phyloP scores from a whole-genome alignment of 2,888 invertebrate genomes.

The Callyntrura guangdongensis region DNA sequence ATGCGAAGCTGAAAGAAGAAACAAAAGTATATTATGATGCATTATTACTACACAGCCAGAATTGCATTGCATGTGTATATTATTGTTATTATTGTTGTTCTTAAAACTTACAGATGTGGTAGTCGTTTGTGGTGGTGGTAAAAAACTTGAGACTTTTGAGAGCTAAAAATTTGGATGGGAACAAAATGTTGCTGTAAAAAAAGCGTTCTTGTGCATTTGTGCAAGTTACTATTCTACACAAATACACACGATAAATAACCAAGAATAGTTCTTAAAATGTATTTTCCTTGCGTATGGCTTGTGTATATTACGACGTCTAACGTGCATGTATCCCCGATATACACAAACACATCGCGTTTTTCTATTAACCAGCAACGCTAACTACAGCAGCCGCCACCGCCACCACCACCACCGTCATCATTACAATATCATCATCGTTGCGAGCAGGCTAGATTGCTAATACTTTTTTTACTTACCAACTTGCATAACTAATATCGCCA shows the following conservation, averaged over 20 bases:
- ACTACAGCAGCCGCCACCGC: too few species aligned
- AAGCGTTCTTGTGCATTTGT: conserved; percentile 5
- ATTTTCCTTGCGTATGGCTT: too few species aligned
- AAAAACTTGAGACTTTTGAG: conserved; percentile 56
- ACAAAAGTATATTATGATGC: conserved; percentile 37
- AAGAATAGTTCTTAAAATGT: too few species aligned
- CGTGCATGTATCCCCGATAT: background rate
- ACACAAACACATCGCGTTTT: background rate
- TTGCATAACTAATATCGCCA: conserved; percentile 33
- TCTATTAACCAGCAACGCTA: conserved; percentile 20
- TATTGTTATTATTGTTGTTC: too few species aligned
- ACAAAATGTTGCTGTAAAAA: conserved; percentile 48
- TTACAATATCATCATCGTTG: conserved; percentile 23
- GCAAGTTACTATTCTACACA: conserved; percentile 19
- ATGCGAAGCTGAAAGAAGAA: conserved; percentile 8
- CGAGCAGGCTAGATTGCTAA: conserved; percentile 51
- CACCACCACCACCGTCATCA: conserved; percentile 33
- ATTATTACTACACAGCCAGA: conserved; percentile 38
- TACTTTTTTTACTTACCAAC: conserved; percentile 32
- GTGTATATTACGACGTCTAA: background rate
- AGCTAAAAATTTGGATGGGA: conserved; percentile 69
- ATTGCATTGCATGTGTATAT: conserved; percentile 19
- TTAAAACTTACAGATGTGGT: conserved; percentile 22
- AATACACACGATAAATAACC: background rate
- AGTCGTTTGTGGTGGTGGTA: conserved; percentile 52